Conservation (phyloP, 2,888 invertebrate genomes). For the Cylloceria caligata region DNA sequence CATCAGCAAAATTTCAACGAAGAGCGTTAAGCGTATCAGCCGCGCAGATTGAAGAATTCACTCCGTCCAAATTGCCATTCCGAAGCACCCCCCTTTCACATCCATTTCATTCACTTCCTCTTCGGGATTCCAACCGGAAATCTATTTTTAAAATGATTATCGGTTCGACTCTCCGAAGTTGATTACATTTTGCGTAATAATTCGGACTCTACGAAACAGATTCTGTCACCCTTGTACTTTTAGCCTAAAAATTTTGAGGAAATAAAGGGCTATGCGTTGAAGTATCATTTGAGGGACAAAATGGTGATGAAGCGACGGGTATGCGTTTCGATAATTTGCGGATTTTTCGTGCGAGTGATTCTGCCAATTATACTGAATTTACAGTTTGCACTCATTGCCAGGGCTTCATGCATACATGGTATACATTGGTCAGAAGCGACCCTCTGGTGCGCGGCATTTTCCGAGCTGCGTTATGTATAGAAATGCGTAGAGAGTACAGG, state of each 20-base stretch:
- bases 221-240: no score
- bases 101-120: conserved; percentile 50
- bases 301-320: background rate
- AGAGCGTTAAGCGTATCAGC: background rate
- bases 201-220: background rate
- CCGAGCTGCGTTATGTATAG: conserved; percentile 10
- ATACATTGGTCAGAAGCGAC: conserved; percentile 75
- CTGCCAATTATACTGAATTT: background rate
- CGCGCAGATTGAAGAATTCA: conserved; percentile 52
- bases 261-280: background rate
- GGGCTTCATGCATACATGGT: background rate
- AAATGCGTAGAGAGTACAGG: conserved; percentile 22
- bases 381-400: background rate
- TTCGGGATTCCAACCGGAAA: conserved; percentile 42
- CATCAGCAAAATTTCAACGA: background rate
- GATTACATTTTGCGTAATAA: background rate
- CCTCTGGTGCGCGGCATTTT: conserved; percentile 61
- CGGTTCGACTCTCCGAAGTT: background rate
- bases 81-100: conserved; percentile 23
- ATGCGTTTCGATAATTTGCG: no score
- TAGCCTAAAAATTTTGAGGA: background rate
- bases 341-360: background rate
- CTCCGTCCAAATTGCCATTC: conserved; percentile 41
- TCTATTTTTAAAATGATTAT: conserved; percentile 35
- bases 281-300: background rate